Evolutionary conservation across 2,113 vertebrate genomes (phyloP).

Genomic region (Phylloscopus trochiloides): DNA sequence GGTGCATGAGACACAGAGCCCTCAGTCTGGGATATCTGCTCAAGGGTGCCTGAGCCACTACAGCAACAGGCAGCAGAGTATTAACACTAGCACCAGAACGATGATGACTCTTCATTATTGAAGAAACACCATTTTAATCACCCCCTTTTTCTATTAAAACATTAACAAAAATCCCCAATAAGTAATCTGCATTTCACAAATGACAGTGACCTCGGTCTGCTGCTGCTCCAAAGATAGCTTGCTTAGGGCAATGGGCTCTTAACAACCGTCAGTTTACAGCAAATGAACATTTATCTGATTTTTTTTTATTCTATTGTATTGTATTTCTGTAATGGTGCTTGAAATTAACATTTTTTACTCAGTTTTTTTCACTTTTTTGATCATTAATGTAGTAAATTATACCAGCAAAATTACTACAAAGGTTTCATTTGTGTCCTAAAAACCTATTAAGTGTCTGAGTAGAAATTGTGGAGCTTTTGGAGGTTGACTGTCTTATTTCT

Average conservation of each 20-base stretch:
- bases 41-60: not conserved
- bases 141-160: not conserved
- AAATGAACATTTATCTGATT: slow-evolving; percentile 44
- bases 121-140: not conserved
- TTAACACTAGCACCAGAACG: not conserved
- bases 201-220: slow-evolving; percentile 1
- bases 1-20: not conserved
- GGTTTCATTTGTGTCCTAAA: slow-evolving; percentile 11
- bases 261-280: slow-evolving; percentile 23
- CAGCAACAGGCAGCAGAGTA: not conserved
- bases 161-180: slow-evolving; percentile 15
- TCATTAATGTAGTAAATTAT: slow-evolving; percentile 49
- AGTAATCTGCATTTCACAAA: slow-evolving; percentile 39
- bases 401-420: slow-evolving; percentile 13
- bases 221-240: not conserved
- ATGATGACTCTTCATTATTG: not conserved
- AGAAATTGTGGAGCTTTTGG: not conserved
- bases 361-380: slow-evolving; percentile 18
- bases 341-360: slow-evolving; percentile 59
- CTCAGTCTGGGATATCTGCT: not conserved
- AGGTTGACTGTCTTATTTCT: not conserved
- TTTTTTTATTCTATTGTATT: slow-evolving; percentile 34
- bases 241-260: slow-evolving; percentile 47
- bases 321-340: slow-evolving; percentile 63
- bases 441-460: slow-evolving; percentile 2